A percentile compares a stretch with the other conserved stretches of the same genome.
These are phyloP conservation scores for Drosophila lacicola DNA, from an alignment of 2,888 invertebrate species.

Conservation along the genomic window DNA sequence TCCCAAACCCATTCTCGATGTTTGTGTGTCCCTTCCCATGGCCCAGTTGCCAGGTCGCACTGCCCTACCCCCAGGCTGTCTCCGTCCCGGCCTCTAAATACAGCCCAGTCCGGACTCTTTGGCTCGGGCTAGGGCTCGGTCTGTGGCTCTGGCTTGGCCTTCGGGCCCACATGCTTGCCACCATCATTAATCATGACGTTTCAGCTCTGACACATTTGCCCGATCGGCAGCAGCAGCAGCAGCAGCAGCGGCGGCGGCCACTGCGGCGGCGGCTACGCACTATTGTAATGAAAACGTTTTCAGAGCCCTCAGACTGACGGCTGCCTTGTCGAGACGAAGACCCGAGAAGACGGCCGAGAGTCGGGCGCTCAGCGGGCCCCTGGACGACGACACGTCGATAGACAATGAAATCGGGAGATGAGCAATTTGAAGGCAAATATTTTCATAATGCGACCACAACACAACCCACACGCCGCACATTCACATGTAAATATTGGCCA, in stretches of 20 bases:
- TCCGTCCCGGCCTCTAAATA: constrained; percentile 46
- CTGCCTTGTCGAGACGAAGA: constrained; percentile 36
- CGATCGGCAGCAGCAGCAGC: constrained; percentile 77
- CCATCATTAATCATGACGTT: constrained; percentile 85
- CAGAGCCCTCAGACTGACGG: constrained; percentile 59
- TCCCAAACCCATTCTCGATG: constrained; percentile 33
- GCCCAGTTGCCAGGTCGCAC: constrained; percentile 50
- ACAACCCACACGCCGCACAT: constrained; percentile 12
- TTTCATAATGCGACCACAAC: constrained; percentile 41
- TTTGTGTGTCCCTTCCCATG: constrained; percentile 59
- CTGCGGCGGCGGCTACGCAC: constrained; percentile 55
- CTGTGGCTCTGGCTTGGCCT: constrained; percentile 49
- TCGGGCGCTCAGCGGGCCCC: constrained; percentile 33
- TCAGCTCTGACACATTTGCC: constrained; percentile 83
- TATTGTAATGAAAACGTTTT: constrained; percentile 79
- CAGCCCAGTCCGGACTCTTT: constrained; percentile 38
- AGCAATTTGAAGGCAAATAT: constrained; percentile 55
- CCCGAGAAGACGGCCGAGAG: constrained; percentile 10
- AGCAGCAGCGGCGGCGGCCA: constrained; percentile 53
- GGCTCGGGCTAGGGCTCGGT: constrained; percentile 38
- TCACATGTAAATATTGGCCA: constrained; percentile 67
- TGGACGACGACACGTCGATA: constrained; percentile 28
- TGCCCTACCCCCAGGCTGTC: constrained; percentile 66
- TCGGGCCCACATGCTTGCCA: constrained; percentile 82
- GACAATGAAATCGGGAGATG: constrained; percentile 41